Percentiles rank a stretch among this genome's conserved stretches.
Evolutionary conservation across 2,888 invertebrate genomes (phyloP).

Genomic region (Drosophila neotestacea): DNA sequence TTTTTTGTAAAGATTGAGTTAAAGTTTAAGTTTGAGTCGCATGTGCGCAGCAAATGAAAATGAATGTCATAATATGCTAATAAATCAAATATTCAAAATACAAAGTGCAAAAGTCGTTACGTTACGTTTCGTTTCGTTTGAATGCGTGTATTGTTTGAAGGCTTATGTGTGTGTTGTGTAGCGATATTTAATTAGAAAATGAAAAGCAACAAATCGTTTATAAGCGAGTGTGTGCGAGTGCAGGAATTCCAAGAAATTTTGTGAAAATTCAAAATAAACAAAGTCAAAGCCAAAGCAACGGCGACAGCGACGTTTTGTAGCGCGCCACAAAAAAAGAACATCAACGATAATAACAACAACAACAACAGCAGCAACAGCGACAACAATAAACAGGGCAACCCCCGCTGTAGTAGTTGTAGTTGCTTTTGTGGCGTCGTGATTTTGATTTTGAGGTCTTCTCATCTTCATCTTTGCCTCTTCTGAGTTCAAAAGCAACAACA

Average conservation of each 20-base stretch:
- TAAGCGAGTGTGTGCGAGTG: slow-evolving; percentile 25
- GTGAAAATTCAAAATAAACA: slow-evolving; percentile 74
- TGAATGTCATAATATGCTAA: slow-evolving; percentile 70
- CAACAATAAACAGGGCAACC: slow-evolving; percentile 50
- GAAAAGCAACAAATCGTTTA: slow-evolving; percentile 33
- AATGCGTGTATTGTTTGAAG: slow-evolving; percentile 2
- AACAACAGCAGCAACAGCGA: slow-evolving; percentile 9
- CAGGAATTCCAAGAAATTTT: slow-evolving; percentile 65
- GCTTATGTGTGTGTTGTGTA: slow-evolving; percentile 8
- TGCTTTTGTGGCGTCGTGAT: slow-evolving; percentile 54
- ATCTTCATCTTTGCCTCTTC: slow-evolving; percentile 33
- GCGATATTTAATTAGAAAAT: slow-evolving; percentile 47
- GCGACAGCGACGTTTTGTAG: slow-evolving; percentile 51
- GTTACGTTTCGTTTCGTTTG: slow-evolving; percentile 28
- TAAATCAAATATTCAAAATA: slow-evolving; percentile 59
- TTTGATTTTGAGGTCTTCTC: slow-evolving; percentile 61
- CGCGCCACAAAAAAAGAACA: slow-evolving; percentile 56
- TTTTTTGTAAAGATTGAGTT: slow-evolving; percentile 38
- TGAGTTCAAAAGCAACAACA: slow-evolving; percentile 48
- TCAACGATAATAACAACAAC: slow-evolving; percentile 31
- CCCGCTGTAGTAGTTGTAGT: slow-evolving; percentile 49
- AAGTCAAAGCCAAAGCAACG: slow-evolving; percentile 48
- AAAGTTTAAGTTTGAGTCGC: slow-evolving; percentile 47
- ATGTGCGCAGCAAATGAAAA: slow-evolving; percentile 34
- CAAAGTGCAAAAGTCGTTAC: slow-evolving; percentile 66